A percentile compares a stretch with the other conserved stretches of the same genome.
Conservation (phyloP, 2,888 invertebrate species). For the Patella pellucida region DNA sequence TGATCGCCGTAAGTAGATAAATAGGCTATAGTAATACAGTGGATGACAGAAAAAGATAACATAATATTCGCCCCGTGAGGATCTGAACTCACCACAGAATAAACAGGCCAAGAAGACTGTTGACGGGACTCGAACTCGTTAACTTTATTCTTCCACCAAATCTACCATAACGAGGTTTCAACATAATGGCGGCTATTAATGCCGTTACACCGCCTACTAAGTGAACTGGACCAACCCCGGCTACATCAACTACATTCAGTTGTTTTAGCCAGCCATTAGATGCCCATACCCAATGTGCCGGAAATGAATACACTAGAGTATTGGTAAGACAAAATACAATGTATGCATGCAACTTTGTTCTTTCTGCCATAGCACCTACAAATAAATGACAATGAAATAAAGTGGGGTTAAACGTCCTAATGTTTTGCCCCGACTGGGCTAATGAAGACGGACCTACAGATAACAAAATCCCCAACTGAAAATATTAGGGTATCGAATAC, state of each 20-base stretch:
- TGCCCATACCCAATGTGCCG: conserved; percentile 71
- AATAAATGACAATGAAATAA: too few species aligned
- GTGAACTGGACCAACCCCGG: conserved; percentile 72
- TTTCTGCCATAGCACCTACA: conserved; percentile 60
- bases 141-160: conserved; percentile 28
- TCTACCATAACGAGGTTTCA: conserved; percentile 56
- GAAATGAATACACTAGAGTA: conserved; percentile 63
- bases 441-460: too few species aligned
- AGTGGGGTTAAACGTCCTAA: background rate
- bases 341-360: conserved; percentile 58
- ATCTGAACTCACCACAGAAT: conserved; percentile 51
- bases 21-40: background rate
- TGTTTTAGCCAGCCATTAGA: conserved; percentile 80
- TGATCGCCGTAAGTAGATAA: too few species aligned
- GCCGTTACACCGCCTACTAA: conserved; percentile 63
- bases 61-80: background rate
- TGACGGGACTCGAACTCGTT: conserved; percentile 41
- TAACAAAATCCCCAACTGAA: too few species aligned
- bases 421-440: too few species aligned
- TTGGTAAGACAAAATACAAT: conserved; percentile 60
- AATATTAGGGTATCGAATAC: too few species aligned
- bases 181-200: conserved; percentile 58
- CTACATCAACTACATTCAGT: conserved; percentile 91
- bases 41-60: background rate
- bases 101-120: conserved; percentile 57